Conservation (phyloP, 2,797 vertebrate species). For the Brachyalestes nurse region DNA sequence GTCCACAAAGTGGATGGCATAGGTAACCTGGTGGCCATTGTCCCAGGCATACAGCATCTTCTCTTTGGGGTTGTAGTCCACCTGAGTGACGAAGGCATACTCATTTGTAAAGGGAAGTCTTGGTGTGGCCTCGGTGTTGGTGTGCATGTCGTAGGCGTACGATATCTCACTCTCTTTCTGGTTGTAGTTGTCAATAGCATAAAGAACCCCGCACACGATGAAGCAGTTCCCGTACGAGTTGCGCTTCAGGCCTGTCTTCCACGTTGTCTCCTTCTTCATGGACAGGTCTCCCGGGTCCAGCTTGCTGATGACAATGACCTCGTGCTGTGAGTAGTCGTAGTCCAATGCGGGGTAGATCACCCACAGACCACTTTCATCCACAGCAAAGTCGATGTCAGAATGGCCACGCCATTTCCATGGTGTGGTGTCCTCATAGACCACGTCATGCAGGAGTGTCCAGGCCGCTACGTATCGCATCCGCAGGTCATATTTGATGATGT, state of each 20-base stretch:
- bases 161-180: constrained; percentile 90
- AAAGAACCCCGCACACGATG: constrained; percentile 94
- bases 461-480: constrained; percentile 91
- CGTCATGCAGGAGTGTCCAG: constrained; percentile 92
- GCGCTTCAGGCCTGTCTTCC: constrained; percentile 89
- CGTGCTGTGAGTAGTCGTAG: constrained; percentile 88
- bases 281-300: constrained; percentile 92
- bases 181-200: constrained; percentile 90
- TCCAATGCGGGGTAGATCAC: constrained; percentile 93
- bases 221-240: constrained; percentile 96
- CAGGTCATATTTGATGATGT: constrained; percentile 97
- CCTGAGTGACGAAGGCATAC: constrained; percentile 91
- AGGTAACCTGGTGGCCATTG: constrained; percentile 95
- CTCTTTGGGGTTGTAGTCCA: constrained; percentile 98
- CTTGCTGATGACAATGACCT: constrained; percentile 91
- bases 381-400: constrained; percentile 95
- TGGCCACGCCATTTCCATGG: constrained; percentile 98
- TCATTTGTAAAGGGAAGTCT: constrained; percentile 89
- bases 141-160: constrained; percentile 96
- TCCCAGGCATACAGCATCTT: constrained; percentile 96
- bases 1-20: constrained; percentile 86
- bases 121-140: constrained; percentile 87
- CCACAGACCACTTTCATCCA: constrained; percentile 97
- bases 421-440: constrained; percentile 92
- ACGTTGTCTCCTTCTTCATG: constrained; percentile 90